phyloP scores from a whole-genome alignment of 2,888 invertebrate genomes.

The Chromoteleia sp. region DNA sequence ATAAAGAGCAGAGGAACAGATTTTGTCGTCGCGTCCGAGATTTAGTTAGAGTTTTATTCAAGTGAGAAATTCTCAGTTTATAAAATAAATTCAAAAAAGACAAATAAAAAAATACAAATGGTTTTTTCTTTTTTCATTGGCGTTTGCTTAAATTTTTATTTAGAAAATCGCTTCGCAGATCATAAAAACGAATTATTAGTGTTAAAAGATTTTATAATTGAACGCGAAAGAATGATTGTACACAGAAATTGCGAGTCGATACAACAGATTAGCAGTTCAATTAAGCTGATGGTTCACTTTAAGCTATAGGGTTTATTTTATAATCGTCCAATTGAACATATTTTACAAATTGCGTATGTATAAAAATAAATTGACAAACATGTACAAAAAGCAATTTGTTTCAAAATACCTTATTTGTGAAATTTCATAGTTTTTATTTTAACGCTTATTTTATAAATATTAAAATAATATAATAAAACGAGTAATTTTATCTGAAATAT shows the following conservation, averaged over 20 bases:
- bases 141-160: neutral
- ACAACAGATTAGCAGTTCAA: neutral
- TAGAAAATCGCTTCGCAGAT: constrained; percentile 9
- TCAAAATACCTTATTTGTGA: constrained; percentile 10
- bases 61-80: no score
- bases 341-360: constrained; percentile 20
- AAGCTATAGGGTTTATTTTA: constrained; percentile 20
- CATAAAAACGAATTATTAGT: constrained; percentile 14
- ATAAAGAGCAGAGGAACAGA: no score
- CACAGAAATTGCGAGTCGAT: constrained; percentile 5
- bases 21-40: neutral
- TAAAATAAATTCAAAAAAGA: no score
- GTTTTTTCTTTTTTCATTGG: neutral
- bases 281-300: constrained; percentile 4
- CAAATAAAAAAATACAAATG: neutral
- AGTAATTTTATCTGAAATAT: no score
- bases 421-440: no score
- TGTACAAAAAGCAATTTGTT: constrained; percentile 8
- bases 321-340: constrained; percentile 26
- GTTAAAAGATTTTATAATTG: constrained; percentile 19
- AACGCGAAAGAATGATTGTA: constrained; percentile 19
- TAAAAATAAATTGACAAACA: constrained; percentile 21
- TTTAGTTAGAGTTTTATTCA: no score
- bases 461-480: no score
- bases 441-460: no score